These are phyloP conservation scores for Argya squamiceps DNA, from an alignment of 2,797 vertebrate species.

Conservation along the genomic window DNA sequence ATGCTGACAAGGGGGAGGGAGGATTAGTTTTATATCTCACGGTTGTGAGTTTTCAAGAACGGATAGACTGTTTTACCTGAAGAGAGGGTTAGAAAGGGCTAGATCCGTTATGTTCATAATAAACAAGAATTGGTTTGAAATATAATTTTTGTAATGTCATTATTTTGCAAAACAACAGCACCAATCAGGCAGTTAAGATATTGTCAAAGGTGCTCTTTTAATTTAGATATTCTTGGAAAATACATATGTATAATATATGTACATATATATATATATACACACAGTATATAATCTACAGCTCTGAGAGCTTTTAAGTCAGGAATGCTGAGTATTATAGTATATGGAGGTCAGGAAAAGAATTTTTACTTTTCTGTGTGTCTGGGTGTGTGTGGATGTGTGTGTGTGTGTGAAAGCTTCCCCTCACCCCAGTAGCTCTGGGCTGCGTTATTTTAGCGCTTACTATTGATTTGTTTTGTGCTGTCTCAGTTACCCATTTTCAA, in stretches of 20 bases:
- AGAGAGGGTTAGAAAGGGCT: constrained; percentile 81
- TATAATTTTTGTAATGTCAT: constrained; percentile 77
- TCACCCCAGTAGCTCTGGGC: constrained; percentile 66
- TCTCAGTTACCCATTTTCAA: constrained; percentile 61
- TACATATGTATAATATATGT: constrained; percentile 81
- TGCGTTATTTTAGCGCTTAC: constrained; percentile 73
- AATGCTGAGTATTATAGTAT: constrained; percentile 83
- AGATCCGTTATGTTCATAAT: constrained; percentile 76
- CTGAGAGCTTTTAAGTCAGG: constrained; percentile 83
- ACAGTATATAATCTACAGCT: constrained; percentile 85
- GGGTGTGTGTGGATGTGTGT: constrained; percentile 8
- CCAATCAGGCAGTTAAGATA: constrained; percentile 75
- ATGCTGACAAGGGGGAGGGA: constrained; percentile 67
- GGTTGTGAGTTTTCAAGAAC: constrained; percentile 68
- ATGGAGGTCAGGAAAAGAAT: constrained; percentile 77
- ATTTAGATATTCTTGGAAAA: constrained; percentile 78
- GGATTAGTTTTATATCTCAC: constrained; percentile 76
- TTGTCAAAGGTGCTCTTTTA: constrained; percentile 81
- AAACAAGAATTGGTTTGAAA: constrained; percentile 72
- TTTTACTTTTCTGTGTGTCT: constrained; percentile 70
- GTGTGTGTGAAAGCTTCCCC: constrained; percentile 42
- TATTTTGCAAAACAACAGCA: constrained; percentile 76
- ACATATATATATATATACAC: constrained; percentile 80
- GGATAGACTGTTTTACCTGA: constrained; percentile 74
- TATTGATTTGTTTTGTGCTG: constrained; percentile 61